Evolutionary conservation across 2,888 invertebrate species (phyloP).

Genomic region (Smittia sp.): DNA sequence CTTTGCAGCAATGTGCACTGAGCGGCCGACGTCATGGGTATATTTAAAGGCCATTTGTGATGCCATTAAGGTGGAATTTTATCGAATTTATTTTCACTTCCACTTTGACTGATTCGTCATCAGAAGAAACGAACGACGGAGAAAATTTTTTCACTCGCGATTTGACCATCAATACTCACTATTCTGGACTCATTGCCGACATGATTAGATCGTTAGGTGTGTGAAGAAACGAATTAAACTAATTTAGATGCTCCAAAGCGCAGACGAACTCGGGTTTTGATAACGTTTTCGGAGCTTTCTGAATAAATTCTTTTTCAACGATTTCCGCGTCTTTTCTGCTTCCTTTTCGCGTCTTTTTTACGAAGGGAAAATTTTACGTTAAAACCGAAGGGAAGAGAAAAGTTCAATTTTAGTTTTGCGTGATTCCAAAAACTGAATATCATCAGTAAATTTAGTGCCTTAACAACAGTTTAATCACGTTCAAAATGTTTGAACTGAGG

Average conservation of each 20-base stretch:
- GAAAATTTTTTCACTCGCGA: slow-evolving; percentile 43
- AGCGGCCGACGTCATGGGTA: neutral
- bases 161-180: slow-evolving; percentile 61
- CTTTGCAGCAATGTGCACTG: neutral
- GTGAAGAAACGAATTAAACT: slow-evolving; percentile 32
- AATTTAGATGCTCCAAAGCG: slow-evolving; percentile 21
- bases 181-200: slow-evolving; percentile 75
- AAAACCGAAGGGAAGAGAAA: too few species aligned
- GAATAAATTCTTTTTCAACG: slow-evolving; percentile 2
- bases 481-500: neutral
- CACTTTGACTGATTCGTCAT: slow-evolving; percentile 42
- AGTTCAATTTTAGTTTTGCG: too few species aligned
- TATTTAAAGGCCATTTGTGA: neutral
- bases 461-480: neutral
- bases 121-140: slow-evolving; percentile 40
- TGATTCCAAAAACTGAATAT: too few species aligned
- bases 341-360: neutral
- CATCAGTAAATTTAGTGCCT: slow-evolving; percentile 19
- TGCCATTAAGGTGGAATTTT: neutral
- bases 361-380: neutral
- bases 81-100: slow-evolving; percentile 6
- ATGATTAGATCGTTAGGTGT: slow-evolving; percentile 45
- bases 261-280: neutral
- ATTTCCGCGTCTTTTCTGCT: neutral
- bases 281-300: neutral